These are phyloP conservation scores for Macrosteles quadrilineatus DNA, from an alignment of 1,140 invertebrate genomes.

Conservation along the genomic window DNA sequence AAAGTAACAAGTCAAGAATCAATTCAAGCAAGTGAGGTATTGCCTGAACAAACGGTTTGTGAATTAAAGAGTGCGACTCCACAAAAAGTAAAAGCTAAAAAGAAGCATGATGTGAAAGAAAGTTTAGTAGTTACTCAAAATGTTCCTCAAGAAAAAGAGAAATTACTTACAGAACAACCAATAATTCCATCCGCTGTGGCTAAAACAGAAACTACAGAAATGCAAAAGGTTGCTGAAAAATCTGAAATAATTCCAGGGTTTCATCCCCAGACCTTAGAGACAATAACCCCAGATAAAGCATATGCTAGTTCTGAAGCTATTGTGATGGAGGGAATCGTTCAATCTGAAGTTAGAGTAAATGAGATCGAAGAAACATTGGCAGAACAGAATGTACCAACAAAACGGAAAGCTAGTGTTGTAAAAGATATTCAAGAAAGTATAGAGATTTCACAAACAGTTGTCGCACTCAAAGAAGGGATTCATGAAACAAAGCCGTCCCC, in stretches of 20 bases:
- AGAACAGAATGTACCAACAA: slow-evolving; percentile 31
- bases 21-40: slow-evolving; percentile 49
- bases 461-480: slow-evolving; percentile 49
- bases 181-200: slow-evolving; percentile 32
- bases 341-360: slow-evolving; percentile 33
- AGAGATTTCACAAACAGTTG: slow-evolving; percentile 48
- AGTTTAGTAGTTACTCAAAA: slow-evolving; percentile 51
- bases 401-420: slow-evolving; percentile 37
- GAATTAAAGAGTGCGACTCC: slow-evolving; percentile 36
- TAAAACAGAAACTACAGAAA: slow-evolving; percentile 33
- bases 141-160: slow-evolving; percentile 50
- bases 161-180: slow-evolving; percentile 37
- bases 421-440: slow-evolving; percentile 40
- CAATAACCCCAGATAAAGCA: slow-evolving; percentile 40
- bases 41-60: slow-evolving; percentile 38
- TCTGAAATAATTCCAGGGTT: slow-evolving; percentile 39
- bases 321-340: slow-evolving; percentile 37
- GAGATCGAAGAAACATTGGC: slow-evolving; percentile 40
- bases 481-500: slow-evolving; percentile 41
- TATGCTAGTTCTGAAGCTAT: slow-evolving; percentile 44
- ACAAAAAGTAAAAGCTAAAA: slow-evolving; percentile 41
- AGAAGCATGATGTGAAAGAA: slow-evolving; percentile 43
- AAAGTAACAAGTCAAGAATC: slow-evolving; percentile 46
- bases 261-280: slow-evolving; percentile 39
- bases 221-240: slow-evolving; percentile 40